Conservation (phyloP, 2,888 invertebrate genomes). For the Eupithecia inturbata region DNA sequence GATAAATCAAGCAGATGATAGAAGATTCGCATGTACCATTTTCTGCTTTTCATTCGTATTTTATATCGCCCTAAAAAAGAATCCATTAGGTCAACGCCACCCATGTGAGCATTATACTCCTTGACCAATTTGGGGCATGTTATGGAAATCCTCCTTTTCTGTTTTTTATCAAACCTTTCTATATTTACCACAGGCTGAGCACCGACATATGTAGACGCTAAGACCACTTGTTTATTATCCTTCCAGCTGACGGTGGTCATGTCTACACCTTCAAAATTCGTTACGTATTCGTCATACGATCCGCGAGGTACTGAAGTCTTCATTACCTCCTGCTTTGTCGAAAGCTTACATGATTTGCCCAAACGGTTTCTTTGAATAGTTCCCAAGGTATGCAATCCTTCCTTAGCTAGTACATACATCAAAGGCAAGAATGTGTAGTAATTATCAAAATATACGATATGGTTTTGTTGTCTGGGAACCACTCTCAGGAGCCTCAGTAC, state of each 20-base stretch:
- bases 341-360: slow-evolving; percentile 39
- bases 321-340: slow-evolving; percentile 36
- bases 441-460: slow-evolving; percentile 49
- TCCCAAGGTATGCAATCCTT: slow-evolving; percentile 35
- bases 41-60: too few species aligned
- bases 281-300: slow-evolving; percentile 39
- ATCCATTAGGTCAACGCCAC: too few species aligned
- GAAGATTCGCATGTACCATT: too few species aligned
- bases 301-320: slow-evolving; percentile 14
- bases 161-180: too few species aligned
- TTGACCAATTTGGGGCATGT: too few species aligned
- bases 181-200: slow-evolving; percentile 11
- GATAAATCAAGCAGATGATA: too few species aligned
- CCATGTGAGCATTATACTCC: background rate
- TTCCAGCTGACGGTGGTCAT: slow-evolving; percentile 39
- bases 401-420: slow-evolving; percentile 45
- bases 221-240: slow-evolving; percentile 36
- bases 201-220: slow-evolving; percentile 22
- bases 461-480: slow-evolving; percentile 35
- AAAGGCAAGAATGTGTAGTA: slow-evolving; percentile 40
- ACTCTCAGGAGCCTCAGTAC: slow-evolving; percentile 40
- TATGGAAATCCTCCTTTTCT: too few species aligned
- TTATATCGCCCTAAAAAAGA: too few species aligned
- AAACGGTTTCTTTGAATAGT: slow-evolving; percentile 41
- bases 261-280: slow-evolving; percentile 38